Evolutionary conservation across 2,888 invertebrate species (phyloP), one percentile per base, ranked within the genome.

Genomic region (Scotopteryx bipunctaria): DNA sequence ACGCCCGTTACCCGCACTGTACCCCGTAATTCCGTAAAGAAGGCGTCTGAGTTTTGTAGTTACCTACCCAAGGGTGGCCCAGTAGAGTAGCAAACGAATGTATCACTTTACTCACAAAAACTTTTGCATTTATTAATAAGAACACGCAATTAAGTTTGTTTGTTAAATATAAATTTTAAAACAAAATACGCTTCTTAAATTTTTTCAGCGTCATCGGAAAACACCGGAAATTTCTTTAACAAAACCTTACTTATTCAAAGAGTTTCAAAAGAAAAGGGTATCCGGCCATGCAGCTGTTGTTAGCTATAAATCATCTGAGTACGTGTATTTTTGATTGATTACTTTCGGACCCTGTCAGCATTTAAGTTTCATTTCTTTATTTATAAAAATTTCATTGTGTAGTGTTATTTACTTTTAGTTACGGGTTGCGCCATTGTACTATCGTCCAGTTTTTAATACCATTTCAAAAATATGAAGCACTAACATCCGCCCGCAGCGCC

Each of bases 321-420:
- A 76, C 50, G 59, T 71, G 73, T 76, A 74, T 73, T 66, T 69
- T 61, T 83, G 83, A 85, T 84, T 85, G 84, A 85, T 84, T 74
- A 71, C 76, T 66, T 73, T 75, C 55, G 67, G 53, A 46, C 57
- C 55, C 27, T 17, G 21, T 29, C 41, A 27, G 65, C 76, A 80
- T 78, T 81, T 78, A 81, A 74, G 72, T 75, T 76, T 74, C 64
- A 67, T 71, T 71, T 61, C 53, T 53, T 59, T 61, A 63, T 70
- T 67, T 55, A 52, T 14, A 14, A 19, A 16, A 47, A 58, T 49
- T 43, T 42, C 45, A 53, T 59, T 59, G 45, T 52, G 36, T 5
- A 23, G 21, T 27, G 41, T 29, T 36, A 35, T 36, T 48, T 42
- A 21, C 27, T 29, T 45, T 44, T 31, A 3, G 31, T 21, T 27